Evolutionary conservation across 2,113 vertebrate species (phyloP).

Genomic region (Mormyrus iriodes): DNA sequence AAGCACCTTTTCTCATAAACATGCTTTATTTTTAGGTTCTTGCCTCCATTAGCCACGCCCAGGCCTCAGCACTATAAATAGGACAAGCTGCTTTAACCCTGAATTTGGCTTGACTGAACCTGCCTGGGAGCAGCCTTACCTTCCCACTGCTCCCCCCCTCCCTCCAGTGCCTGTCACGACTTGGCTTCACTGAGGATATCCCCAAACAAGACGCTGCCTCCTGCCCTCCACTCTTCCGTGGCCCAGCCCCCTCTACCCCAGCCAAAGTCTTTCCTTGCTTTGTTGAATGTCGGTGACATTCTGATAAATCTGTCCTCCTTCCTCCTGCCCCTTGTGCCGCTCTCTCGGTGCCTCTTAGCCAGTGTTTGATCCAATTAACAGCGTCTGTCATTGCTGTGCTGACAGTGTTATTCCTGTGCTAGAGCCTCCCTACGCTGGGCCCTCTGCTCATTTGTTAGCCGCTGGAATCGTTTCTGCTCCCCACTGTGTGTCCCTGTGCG

Average conservation of each 20-base stretch:
- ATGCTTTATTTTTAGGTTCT: neutral
- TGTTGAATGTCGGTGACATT: neutral
- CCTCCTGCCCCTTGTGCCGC: neutral
- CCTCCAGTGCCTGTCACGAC: neutral
- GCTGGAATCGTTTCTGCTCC: neutral
- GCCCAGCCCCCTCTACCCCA: neutral
- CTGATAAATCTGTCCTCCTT: neutral
- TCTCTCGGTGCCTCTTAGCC: neutral
- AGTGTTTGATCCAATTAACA: neutral
- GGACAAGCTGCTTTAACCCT: neutral
- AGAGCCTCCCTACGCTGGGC: neutral
- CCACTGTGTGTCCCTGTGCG: neutral
- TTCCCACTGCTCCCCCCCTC: neutral
- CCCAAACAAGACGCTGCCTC: neutral
- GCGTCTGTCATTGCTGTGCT: neutral
- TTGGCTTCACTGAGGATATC: neutral
- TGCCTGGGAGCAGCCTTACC: neutral
- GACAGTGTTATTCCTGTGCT: neutral
- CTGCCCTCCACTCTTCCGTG: too few relatives aligned
- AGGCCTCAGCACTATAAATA: neutral
- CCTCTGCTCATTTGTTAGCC: neutral
- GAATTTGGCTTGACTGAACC: conserved; percentile 1
- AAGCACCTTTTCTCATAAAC: neutral
- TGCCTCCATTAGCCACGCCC: neutral
- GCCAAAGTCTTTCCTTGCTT: neutral